phyloP scores from a whole-genome alignment of 2,113 vertebrate genomes.

The Connochaetes taurinus region DNA sequence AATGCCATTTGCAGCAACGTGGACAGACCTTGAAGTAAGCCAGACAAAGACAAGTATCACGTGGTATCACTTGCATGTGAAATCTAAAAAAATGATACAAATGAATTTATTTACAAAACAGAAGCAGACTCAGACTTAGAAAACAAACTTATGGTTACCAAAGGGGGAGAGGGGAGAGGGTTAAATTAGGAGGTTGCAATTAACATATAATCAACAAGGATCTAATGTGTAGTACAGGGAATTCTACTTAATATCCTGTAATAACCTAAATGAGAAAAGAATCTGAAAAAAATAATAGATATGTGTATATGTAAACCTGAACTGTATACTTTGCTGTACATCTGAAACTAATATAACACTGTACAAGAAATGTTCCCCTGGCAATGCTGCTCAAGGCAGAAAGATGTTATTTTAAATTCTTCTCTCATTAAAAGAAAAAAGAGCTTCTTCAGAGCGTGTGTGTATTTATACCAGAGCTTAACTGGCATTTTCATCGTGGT shows the following conservation, averaged over 20 bases:
- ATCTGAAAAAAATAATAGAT: not conserved
- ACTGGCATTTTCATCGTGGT: constrained; percentile 50
- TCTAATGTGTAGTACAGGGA: not conserved
- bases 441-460: constrained; percentile 31
- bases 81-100: not conserved
- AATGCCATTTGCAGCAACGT: not conserved
- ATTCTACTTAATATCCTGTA: not conserved
- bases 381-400: not conserved
- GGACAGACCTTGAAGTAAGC: not conserved
- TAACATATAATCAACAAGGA: not conserved
- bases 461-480: constrained; percentile 47
- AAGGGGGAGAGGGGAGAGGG: not conserved
- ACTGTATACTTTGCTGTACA: not conserved
- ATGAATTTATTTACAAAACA: not conserved
- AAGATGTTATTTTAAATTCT: constrained; percentile 54
- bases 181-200: not conserved
- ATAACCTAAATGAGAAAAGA: not conserved
- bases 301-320: not conserved
- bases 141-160: not conserved
- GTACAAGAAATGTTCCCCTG: not conserved
- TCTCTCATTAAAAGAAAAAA: constrained; percentile 53
- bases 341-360: not conserved
- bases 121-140: not conserved
- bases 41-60: not conserved
- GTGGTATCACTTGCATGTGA: not conserved